Evolutionary conservation across 2,888 invertebrate species (phyloP).

Genomic region (Auanema freiburgensis): DNA sequence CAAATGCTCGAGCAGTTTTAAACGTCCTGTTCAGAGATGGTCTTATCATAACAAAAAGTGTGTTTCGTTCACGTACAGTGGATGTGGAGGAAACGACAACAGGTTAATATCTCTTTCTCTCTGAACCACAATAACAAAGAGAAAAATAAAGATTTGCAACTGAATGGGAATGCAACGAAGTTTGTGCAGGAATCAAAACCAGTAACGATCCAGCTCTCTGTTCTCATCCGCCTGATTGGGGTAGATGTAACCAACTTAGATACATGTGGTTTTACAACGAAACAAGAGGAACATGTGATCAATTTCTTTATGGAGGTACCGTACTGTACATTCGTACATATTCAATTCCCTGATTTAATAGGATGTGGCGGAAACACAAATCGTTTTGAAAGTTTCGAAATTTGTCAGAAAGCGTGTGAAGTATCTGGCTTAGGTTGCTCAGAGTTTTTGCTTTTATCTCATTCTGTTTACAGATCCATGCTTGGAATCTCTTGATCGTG

Average conservation of each 20-base stretch:
- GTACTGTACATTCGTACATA: too few relatives aligned
- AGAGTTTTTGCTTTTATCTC: neutral
- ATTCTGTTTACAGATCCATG: conserved; percentile 45
- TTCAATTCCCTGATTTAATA: conserved; percentile 1
- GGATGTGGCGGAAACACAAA: conserved; percentile 57
- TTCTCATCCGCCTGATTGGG: conserved; percentile 57
- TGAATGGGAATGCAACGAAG: conserved; percentile 36
- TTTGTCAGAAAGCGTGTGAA: conserved; percentile 58
- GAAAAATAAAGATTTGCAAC: conserved; percentile 35
- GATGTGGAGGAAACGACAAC: conserved; percentile 51
- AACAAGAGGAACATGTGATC: conserved; percentile 53
- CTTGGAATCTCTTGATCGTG: conserved; percentile 53
- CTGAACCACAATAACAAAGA: too few relatives aligned
- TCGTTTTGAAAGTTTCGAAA: conserved; percentile 53
- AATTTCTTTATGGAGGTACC: conserved; percentile 59
- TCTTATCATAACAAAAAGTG: conserved; percentile 32
- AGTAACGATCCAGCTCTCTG: conserved; percentile 47
- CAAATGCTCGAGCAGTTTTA: conserved; percentile 35
- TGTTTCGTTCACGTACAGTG: conserved; percentile 32
- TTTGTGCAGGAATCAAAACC: conserved; percentile 43
- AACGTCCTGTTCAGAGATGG: conserved; percentile 36
- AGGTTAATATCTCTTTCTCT: too few relatives aligned
- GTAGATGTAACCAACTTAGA: conserved; percentile 54
- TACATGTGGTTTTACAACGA: conserved; percentile 61
- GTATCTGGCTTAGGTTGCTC: conserved; percentile 43